Evolutionary conservation across 1,140 invertebrate species (phyloP).

Genomic region (Lethocerus indicus): DNA sequence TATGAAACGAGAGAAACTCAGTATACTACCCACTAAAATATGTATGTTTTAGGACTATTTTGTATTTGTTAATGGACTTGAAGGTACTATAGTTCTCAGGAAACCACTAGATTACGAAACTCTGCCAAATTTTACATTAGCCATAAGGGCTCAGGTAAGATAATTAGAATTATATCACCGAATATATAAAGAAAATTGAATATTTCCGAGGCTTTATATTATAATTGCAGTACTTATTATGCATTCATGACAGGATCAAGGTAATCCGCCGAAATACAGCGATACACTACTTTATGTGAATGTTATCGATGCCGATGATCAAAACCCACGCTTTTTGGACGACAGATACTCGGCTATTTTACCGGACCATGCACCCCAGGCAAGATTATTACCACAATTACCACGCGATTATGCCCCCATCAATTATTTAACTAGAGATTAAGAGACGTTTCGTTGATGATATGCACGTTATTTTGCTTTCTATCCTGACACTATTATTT

Average conservation of each 20-base stretch:
- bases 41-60: constrained; percentile 46
- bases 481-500: no score
- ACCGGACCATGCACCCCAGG: constrained; percentile 39
- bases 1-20: no score
- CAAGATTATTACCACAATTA: constrained; percentile 25
- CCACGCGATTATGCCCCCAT: no score
- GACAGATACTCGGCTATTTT: constrained; percentile 58
- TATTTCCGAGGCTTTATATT: background rate
- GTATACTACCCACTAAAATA: no score
- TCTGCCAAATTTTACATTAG: constrained; percentile 60
- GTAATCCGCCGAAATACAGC: constrained; percentile 52
- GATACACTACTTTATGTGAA: constrained; percentile 59
- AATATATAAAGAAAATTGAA: background rate
- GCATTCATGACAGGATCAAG: constrained; percentile 46
- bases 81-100: constrained; percentile 63
- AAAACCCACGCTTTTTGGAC: constrained; percentile 64
- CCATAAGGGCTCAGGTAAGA: constrained; percentile 48
- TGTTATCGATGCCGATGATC: constrained; percentile 80
- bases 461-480: no score
- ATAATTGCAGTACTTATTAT: background rate
- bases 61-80: constrained; percentile 67
- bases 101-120: constrained; percentile 73
- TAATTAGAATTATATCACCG: background rate
- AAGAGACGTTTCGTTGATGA: no score
- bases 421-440: no score